Base-by-base conservation (phyloP, 2,888 invertebrate genomes). In the Conchocele bisecta region DNA sequence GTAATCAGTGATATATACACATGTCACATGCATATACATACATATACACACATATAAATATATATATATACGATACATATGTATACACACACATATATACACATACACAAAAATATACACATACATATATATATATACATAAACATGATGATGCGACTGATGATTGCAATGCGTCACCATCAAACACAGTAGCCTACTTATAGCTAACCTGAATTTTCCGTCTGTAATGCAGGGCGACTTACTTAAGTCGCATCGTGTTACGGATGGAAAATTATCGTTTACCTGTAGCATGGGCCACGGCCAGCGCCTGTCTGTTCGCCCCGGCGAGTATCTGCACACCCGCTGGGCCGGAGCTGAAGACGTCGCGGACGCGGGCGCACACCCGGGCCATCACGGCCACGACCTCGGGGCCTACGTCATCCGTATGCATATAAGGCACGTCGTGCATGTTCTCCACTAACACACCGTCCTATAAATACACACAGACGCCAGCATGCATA, bases 391-490 rank as follows among this genome's bases (percentile, higher is more conserved):
- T 95, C 37, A 93, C 90, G 0, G 95, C 93, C 1, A 93, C 92
- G 15, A 93, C 93, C 91, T 96, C 96, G 0, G 95, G 94, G 2
- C 93, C 93, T 54, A 95, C 88, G 46, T 93, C 84, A 46, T 91
- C 89, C 1, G 93, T 91, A 83, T 93, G 93, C 1, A 94, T 86
- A 84, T 95, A 96, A 0, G 96, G 95, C 24, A 95, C 89, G 86
- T 96, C 95, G 85, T 95, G 94, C 95, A 96, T 96, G 87, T 96
- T 96, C 92, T 96, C 95, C 13, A 96, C 91, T 39, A 95, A 86
- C 26, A 96, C 91, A 2, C 93, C 94, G 90, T 95, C 94, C 95
- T 95, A 83, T 17, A 86, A 80, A 64, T 20, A 6, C 7, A 11
- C 42, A 42, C n/a, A n/a, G n/a, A n/a, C n/a, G n/a, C n/a, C n/a